Evolutionary conservation across 1,140 invertebrate species (phyloP).

Genomic region (Steinernema feltiae): DNA sequence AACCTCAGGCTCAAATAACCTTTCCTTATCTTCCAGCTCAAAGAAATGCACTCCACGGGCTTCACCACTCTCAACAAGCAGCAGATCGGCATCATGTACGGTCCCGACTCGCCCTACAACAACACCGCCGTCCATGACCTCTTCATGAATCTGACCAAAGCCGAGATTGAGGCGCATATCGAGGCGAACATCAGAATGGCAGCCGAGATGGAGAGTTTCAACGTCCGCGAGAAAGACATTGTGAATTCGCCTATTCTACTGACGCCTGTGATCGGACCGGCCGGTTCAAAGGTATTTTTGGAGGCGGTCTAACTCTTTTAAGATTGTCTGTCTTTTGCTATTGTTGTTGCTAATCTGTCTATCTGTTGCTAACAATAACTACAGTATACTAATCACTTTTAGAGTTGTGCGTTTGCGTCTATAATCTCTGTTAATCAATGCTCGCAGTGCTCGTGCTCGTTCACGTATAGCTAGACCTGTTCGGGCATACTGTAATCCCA

Average conservation of each 20-base stretch:
- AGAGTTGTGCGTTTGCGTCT: too few species aligned
- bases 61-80: constrained; percentile 33
- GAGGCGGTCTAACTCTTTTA: too few species aligned
- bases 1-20: not conserved
- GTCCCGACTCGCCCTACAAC: constrained; percentile 40
- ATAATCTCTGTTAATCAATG: too few species aligned
- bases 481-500: too few species aligned
- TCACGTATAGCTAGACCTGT: too few species aligned
- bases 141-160: constrained; percentile 19
- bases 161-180: constrained; percentile 49
- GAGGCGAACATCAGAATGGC: constrained; percentile 45
- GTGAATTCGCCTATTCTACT: not conserved
- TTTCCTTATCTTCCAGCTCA: constrained; percentile 20
- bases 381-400: too few species aligned
- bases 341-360: too few species aligned
- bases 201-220: constrained; percentile 2
- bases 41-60: constrained; percentile 38
- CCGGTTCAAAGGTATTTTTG: constrained; percentile 19
- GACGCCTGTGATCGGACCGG: not conserved
- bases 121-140: constrained; percentile 21
- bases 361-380: too few species aligned
- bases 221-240: not conserved
- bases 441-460: too few species aligned
- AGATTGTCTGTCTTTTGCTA: too few species aligned
- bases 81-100: constrained; percentile 42